Evolutionary conservation across 2,888 invertebrate genomes (phyloP), one percentile per base, ranked within the genome.

Genomic region (Phragmatobia fuliginosa): DNA sequence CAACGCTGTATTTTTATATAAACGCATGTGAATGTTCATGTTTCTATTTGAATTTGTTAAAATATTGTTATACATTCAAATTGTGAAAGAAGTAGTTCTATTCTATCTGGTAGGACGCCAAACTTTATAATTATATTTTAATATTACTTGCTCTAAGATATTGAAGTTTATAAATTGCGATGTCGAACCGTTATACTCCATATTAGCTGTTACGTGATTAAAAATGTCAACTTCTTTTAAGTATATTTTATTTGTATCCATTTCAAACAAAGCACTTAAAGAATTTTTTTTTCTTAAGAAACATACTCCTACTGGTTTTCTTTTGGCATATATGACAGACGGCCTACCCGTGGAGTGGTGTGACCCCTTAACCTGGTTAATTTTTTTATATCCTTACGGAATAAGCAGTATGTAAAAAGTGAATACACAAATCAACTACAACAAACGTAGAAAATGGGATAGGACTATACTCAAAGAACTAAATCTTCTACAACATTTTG

Each of bases 1-100:
- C 41, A 66, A 52, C 31, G 59, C 25, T 56, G 58, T 33, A 60
- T 59, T 49, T 66, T 66, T 41, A 56, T 66, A 59, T 25, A 45
- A 59, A 59, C 45, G 66, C 66, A 66, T 66, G 66, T 66, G 66
- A 60, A 66, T 60, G 66, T 60, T 60, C 60, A 60, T 66, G 60
- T 66, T 60, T 60, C 14, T 66, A 60, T 66, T 33, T 66, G 59
- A 60, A 45, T 60, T 21, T 60, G 59, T 66, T 60, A 58, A 64
- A 64, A 28, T 52, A 52, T 14, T 52, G 52, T 25, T 52, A n/a
- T 49, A 25, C 25, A 52, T 52, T 52, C 52, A 52, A 52, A 52
- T 56, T 63, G 62, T 45, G 41, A 63, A 63, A 63, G 41, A 14
- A 62, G n/a, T 63, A 4, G 18, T 38, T 36, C 25, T 38, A n/a